phyloP scores from a whole-genome alignment of 2,888 invertebrate species.

The Mesorhabditis spiculigera region DNA sequence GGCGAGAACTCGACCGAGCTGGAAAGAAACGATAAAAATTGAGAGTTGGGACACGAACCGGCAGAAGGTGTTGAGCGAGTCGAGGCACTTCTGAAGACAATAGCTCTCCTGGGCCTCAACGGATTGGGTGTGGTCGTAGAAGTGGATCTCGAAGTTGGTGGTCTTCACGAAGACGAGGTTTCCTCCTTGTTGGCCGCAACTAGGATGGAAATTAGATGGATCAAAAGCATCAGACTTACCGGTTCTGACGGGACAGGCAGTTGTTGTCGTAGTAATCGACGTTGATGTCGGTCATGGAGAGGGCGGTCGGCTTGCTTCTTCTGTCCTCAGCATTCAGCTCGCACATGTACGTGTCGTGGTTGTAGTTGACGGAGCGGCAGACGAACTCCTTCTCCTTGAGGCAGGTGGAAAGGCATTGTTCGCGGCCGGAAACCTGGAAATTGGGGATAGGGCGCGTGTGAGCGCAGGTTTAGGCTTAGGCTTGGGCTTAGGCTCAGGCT shows the following conservation, averaged over 20 bases:
- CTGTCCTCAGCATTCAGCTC: slow-evolving; percentile 64
- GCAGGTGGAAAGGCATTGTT: slow-evolving; percentile 64
- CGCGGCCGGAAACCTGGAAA: slow-evolving; percentile 60
- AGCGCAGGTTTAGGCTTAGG: not conserved
- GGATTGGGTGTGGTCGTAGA: slow-evolving; percentile 58
- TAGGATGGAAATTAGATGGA: not conserved
- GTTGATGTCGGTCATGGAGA: slow-evolving; percentile 60
- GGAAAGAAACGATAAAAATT: not conserved
- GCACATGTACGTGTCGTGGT: slow-evolving; percentile 61
- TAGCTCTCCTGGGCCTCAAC: slow-evolving; percentile 58
- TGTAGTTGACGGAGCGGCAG: slow-evolving; percentile 64
- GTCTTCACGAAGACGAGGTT: slow-evolving; percentile 59
- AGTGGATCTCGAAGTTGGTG: slow-evolving; percentile 57
- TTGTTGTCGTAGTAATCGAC: slow-evolving; percentile 66
- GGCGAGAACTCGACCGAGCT: slow-evolving; percentile 58
- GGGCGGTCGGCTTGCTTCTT: slow-evolving; percentile 62
- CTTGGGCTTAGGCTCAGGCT: not conserved
- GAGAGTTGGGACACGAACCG: slow-evolving; percentile 21
- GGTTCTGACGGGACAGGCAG: slow-evolving; percentile 62
- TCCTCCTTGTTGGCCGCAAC: slow-evolving; percentile 58
- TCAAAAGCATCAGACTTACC: not conserved
- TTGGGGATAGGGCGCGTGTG: not conserved
- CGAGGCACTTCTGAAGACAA: slow-evolving; percentile 58
- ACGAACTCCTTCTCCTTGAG: slow-evolving; percentile 62
- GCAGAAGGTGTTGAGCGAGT: slow-evolving; percentile 59